Percentiles rank a stretch among this genome's conserved stretches.
Evolutionary conservation across 2,888 invertebrate genomes (phyloP).

Genomic region (Leptothorax acervorum): DNA sequence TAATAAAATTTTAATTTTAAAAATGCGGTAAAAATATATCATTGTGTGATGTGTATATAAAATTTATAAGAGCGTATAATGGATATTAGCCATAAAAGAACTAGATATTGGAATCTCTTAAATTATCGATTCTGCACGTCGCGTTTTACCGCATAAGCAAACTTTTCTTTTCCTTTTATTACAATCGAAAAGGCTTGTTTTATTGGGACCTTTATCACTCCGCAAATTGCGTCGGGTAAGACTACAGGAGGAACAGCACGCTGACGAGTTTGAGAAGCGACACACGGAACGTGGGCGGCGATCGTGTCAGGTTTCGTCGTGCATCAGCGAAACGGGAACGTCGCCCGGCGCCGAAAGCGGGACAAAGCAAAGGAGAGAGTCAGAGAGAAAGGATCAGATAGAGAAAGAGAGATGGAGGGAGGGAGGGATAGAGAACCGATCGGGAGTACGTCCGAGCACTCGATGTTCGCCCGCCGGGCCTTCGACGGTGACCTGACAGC

Average conservation of each 20-base stretch:
- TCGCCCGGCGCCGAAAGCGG: slow-evolving; percentile 18
- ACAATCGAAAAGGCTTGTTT: slow-evolving; percentile 16
- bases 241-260: slow-evolving; percentile 11
- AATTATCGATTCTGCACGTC: background rate
- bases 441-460: slow-evolving; percentile 39
- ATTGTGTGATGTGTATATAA: background rate
- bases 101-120: too few species aligned
- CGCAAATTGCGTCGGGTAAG: slow-evolving; percentile 34
- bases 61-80: background rate
- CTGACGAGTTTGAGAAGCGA: slow-evolving; percentile 44
- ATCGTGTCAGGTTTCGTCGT: slow-evolving; percentile 46
- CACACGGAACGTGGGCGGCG: background rate
- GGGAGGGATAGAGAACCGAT: background rate
- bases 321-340: slow-evolving; percentile 51
- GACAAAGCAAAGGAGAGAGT: slow-evolving; percentile 38
- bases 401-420: slow-evolving; percentile 1
- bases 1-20: background rate
- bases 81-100: background rate
- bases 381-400: background rate
- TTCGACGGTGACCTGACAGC: slow-evolving; percentile 44
- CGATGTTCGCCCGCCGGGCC: slow-evolving; percentile 35
- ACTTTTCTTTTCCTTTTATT: background rate
- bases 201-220: background rate
- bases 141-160: background rate
- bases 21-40: background rate